Percentiles rank a stretch among this genome's conserved stretches.
Evolutionary conservation across 1,140 invertebrate species (phyloP).

Genomic region (Paraescarpia echinospica): DNA sequence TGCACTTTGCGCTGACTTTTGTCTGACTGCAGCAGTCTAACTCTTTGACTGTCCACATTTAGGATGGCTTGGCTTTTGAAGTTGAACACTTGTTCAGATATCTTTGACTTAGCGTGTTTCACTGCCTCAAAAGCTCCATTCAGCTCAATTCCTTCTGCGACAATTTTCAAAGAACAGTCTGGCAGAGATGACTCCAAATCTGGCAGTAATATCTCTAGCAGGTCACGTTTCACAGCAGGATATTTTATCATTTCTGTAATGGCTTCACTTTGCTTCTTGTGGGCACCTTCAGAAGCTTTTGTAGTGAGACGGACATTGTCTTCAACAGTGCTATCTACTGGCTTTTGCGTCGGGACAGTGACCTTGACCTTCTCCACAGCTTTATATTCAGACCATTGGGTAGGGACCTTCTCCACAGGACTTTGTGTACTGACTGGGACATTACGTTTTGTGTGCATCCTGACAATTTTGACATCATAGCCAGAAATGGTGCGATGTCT

Average conservation of each 20-base stretch:
- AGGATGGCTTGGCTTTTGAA: neutral
- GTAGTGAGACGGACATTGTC: neutral
- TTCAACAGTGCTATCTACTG: neutral
- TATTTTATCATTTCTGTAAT: neutral
- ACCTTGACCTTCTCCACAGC: neutral
- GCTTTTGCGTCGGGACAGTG: too few relatives aligned
- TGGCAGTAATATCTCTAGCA: neutral
- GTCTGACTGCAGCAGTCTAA: neutral
- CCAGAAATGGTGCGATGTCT: neutral
- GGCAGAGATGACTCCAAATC: neutral
- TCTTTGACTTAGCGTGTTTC: neutral
- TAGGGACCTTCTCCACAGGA: neutral
- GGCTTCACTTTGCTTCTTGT: neutral
- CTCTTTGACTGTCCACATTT: neutral
- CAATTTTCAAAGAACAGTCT: neutral
- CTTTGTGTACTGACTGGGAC: neutral
- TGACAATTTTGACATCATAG: neutral
- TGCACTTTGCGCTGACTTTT: neutral
- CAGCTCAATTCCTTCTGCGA: neutral
- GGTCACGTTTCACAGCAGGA: neutral
- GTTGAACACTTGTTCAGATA: neutral
- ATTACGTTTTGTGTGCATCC: neutral
- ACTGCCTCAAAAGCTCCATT: neutral
- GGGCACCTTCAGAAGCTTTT: neutral
- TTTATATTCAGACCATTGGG: neutral